A percentile compares a stretch with the other conserved stretches of the same genome.
Evolutionary conservation across 2,797 vertebrate genomes (phyloP).

Genomic region (Eospalax fontanierii): DNA sequence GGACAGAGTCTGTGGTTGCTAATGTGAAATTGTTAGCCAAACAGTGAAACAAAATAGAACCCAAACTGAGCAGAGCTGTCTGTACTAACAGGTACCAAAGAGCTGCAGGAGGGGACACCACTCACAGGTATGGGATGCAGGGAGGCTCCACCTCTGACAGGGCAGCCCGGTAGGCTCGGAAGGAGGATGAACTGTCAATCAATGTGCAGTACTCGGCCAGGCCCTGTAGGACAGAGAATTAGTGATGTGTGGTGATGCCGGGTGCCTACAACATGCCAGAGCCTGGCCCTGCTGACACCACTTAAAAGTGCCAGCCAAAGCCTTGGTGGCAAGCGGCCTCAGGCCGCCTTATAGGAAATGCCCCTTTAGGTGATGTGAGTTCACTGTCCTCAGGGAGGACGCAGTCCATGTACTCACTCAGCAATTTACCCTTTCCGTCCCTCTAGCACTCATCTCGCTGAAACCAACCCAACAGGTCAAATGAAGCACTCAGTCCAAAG

Average conservation of each 20-base stretch:
- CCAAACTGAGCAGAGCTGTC: background rate
- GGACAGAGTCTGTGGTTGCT: too few relatives aligned
- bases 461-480: background rate
- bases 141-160: slow-evolving; percentile 98
- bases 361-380: background rate
- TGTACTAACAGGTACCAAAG: background rate
- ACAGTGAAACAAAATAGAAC: background rate
- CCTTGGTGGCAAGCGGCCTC: background rate
- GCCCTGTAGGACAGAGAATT: slow-evolving; percentile 90
- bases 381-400: background rate
- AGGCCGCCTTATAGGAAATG: background rate
- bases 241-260: background rate
- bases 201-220: slow-evolving; percentile 98
- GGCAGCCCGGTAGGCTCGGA: slow-evolving; percentile 97
- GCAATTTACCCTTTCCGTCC: too few relatives aligned
- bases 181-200: slow-evolving; percentile 99
- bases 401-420: background rate
- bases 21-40: background rate
- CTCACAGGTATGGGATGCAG: slow-evolving; percentile 99
- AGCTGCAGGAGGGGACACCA: background rate
- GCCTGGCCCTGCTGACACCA: background rate
- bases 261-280: background rate
- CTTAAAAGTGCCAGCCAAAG: background rate
- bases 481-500: background rate
- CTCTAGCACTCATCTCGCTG: background rate